phyloP scores from a whole-genome alignment of 2,888 invertebrate species.

The Lithophane leautieri region DNA sequence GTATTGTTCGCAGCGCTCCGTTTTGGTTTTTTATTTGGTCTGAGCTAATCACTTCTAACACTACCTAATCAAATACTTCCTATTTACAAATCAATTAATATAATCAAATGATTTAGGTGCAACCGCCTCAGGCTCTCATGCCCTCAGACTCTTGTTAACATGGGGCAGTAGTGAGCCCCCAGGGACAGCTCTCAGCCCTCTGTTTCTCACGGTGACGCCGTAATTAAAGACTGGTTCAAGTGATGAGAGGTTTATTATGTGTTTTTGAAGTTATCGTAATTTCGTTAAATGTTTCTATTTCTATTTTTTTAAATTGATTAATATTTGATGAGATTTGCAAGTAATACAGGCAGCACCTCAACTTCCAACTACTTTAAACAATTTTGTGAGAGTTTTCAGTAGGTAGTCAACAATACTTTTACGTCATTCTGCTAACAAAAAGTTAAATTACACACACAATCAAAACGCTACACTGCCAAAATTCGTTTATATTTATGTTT shows the following conservation, averaged over 20 bases:
- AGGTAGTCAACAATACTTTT: too few relatives aligned
- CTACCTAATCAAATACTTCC: conserved; percentile 42
- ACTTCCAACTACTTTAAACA: too few relatives aligned
- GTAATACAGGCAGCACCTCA: background rate
- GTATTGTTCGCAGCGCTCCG: too few relatives aligned
- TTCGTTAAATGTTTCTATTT: background rate
- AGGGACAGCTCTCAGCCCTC: conserved; percentile 68
- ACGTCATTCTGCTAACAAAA: too few relatives aligned
- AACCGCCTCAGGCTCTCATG: conserved; percentile 51
- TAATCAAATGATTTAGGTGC: conserved; percentile 76
- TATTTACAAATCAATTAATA: conserved; percentile 53
- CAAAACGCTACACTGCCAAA: too few relatives aligned
- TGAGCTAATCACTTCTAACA: too few relatives aligned
- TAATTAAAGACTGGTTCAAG: conserved; percentile 32
- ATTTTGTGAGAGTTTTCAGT: too few relatives aligned
- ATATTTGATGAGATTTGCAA: background rate
- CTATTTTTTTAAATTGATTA: too few relatives aligned
- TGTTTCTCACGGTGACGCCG: conserved; percentile 74
- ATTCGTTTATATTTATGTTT: too few relatives aligned
- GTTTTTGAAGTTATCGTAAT: background rate
- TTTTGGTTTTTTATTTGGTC: too few relatives aligned
- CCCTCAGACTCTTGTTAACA: conserved; percentile 44
- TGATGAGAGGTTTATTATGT: conserved; percentile 66
- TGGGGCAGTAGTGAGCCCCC: conserved; percentile 68
- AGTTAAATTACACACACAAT: too few relatives aligned